These are phyloP conservation scores for Ceyx cyanopectus DNA, from an alignment of 2,113 vertebrate species.

Conservation along the genomic window DNA sequence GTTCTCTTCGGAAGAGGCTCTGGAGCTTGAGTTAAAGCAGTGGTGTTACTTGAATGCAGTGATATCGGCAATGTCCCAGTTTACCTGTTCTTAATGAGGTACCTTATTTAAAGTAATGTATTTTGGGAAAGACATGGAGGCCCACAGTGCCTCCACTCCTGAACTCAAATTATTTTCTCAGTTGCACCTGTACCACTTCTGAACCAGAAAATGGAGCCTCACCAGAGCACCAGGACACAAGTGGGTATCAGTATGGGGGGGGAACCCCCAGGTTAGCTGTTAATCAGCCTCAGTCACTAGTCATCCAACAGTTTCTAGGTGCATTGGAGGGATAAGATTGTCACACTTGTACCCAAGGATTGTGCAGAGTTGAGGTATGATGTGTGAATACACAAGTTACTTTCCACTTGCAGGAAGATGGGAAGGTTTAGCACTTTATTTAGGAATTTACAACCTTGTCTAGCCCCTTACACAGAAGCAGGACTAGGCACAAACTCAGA, in stretches of 20 bases:
- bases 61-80: too few species aligned
- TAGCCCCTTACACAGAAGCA: neutral
- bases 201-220: neutral
- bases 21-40: too few species aligned
- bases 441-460: neutral
- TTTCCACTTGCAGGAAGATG: neutral
- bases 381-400: neutral
- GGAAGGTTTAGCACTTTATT: neutral
- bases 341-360: neutral
- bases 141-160: neutral
- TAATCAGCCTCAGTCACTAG: neutral
- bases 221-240: neutral
- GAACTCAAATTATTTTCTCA: neutral
- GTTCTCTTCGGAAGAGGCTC: too few species aligned
- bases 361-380: neutral
- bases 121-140: neutral
- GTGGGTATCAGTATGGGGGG: neutral
- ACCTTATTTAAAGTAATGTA: neutral
- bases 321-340: neutral
- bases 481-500: neutral
- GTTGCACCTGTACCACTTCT: neutral
- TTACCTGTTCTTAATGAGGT: too few species aligned
- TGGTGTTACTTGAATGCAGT: too few species aligned
- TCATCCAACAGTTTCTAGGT: neutral
- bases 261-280: neutral